Evolutionary conservation across 2,113 vertebrate species (phyloP), one percentile per base, ranked within the genome.

Genomic region (Dermatemys mawii): DNA sequence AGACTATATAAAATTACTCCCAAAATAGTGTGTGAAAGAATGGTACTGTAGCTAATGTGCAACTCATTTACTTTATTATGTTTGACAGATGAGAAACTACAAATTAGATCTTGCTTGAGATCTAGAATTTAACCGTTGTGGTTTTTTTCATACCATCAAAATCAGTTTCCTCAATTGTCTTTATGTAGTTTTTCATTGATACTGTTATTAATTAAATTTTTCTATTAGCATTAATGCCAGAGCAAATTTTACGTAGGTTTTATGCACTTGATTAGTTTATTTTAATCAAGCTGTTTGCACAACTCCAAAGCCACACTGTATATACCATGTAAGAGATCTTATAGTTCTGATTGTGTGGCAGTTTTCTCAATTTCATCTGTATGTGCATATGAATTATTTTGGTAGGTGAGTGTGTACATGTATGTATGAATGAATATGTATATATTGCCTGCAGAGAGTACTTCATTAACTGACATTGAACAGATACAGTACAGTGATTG

Each of bases 391-490:
- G 2, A 90, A 79, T 93, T 88, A 48, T 38, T 87, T 48, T 27
- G 22, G 21, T 83, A 57, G 0, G 0, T 6, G 8, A 17, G 24
- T n/a, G n/a, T n/a, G n/a, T n/a, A n/a, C n/a, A n/a, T n/a, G n/a
- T n/a, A n/a, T n/a, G n/a, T n/a, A n/a, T n/a, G n/a, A n/a, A n/a
- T n/a, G n/a, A n/a, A n/a, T n/a, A n/a, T n/a, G n/a, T n/a, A n/a
- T 21, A 8, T 67, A 13, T 88, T 91, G 38, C 12, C 83, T 90
- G 60, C 1, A 50, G 16, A 48, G n/a, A 73, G 87, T 6, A 22
- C 26, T 86, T 87, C 87, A 57, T n/a, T 88, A 67, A 80, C 86
- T 92, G 86, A 12, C n/a, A 78, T n/a, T 35, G 67, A 67, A 11
- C 38, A 91, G 60, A 48, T 6, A 1, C 51, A 26, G 3, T 88